Base-by-base conservation (phyloP, 2,888 invertebrate genomes). In the Oxyteleia sp. region DNA sequence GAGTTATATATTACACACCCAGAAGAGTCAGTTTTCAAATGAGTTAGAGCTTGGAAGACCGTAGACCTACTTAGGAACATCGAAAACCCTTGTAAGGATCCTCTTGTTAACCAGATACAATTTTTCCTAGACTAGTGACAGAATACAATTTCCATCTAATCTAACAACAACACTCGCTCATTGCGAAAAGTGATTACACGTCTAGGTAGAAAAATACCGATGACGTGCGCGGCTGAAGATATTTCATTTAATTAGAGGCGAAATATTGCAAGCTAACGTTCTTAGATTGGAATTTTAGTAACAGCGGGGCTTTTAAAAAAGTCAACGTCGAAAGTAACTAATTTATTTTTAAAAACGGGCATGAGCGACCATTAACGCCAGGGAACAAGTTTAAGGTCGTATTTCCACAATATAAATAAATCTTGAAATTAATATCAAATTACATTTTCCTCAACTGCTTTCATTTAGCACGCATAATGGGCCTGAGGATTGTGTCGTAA, bases 401-500 rank as follows among this genome's bases (percentile, higher is more conserved):
- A 16, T 45, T 45, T 16, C 10, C 10, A 45, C 15, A 45, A 45
- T 45, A 45, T 45, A 45, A 51, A 51, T 29, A 51, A 51, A 51
- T 51, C 13, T 1, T 2, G 10, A 29, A 51, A 51, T 23, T 45
- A 45, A 45, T 45, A 45, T 45, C 43, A 18, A 45, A 45, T 45
- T 45, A 45, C 8, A 45, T 16, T 45, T 45, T 15, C 16, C 10
- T 15, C 10, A 45, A 16, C 43, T 45, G 18, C 29, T 13, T 49
- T 64, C 49, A 64, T 64, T 49, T 45, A 16, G 18, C 61, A 10
- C 5, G 13, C 15, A 13, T 1, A 53, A 32, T 59, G 41, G n/a
- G 13, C 49, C n/a, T 23, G 35, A 51, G 29, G 61, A 59, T 72
- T 72, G 35, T 35, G 29, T 41, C 32, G 51, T 72, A 72, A 61